Conservation (phyloP, 2,888 invertebrate genomes). For the Acanthosepion esculentum region DNA sequence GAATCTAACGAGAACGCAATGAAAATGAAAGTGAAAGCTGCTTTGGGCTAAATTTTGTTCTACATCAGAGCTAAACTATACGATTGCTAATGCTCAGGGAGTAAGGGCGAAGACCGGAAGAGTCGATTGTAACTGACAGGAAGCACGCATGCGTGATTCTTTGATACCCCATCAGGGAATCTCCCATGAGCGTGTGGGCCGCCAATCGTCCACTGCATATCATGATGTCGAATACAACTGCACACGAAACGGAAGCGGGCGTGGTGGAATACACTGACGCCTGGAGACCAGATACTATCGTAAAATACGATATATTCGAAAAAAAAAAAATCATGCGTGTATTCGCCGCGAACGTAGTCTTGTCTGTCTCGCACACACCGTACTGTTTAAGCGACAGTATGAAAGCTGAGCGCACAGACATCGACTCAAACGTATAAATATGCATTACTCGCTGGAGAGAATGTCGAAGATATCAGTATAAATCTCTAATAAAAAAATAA, state of each 20-base stretch:
- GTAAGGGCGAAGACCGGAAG: conserved; percentile 9
- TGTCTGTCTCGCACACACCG: too few species aligned
- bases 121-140: conserved; percentile 9
- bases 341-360: too few species aligned
- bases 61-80: background rate
- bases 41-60: background rate
- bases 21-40: background rate
- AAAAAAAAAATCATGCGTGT: too few species aligned
- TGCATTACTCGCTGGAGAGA: too few species aligned
- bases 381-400: too few species aligned
- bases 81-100: background rate
- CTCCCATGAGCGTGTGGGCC: background rate
- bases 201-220: background rate
- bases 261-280: background rate
- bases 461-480: too few species aligned
- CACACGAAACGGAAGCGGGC: background rate
- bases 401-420: too few species aligned
- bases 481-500: too few species aligned
- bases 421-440: too few species aligned
- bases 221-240: background rate
- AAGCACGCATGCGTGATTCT: conserved; percentile 33
- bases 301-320: background rate
- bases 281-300: background rate
- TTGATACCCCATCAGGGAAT: conserved; percentile 20
- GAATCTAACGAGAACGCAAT: conserved; percentile 5